Percentiles rank a stretch among this genome's conserved stretches.
These are phyloP conservation scores for Scaptomyza tumidula DNA, from an alignment of 2,888 invertebrate genomes.

Conservation along the genomic window DNA sequence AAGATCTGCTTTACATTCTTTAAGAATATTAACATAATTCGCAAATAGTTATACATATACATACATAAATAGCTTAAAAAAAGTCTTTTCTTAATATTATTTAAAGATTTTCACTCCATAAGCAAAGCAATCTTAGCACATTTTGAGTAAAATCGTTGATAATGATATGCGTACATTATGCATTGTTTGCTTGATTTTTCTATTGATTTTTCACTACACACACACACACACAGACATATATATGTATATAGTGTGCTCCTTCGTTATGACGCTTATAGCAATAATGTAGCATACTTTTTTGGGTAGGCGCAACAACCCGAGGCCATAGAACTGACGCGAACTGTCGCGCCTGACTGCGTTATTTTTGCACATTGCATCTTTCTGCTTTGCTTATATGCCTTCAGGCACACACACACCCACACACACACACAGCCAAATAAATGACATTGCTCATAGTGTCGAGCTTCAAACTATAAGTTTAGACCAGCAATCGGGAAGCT, in stretches of 20 bases:
- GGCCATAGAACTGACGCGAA: conserved; percentile 23
- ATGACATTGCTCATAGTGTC: not conserved
- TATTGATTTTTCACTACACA: conserved; percentile 47
- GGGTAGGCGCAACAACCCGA: conserved; percentile 35
- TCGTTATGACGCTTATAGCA: conserved; percentile 21
- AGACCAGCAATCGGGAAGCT: too few relatives aligned
- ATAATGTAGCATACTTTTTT: conserved; percentile 66
- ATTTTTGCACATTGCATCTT: conserved; percentile 17
- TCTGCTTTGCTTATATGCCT: not conserved
- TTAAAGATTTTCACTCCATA: not conserved
- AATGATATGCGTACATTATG: conserved; percentile 43
- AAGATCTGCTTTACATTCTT: too few relatives aligned
- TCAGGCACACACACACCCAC: conserved; percentile 6
- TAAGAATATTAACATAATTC: too few relatives aligned
- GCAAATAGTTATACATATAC: too few relatives aligned
- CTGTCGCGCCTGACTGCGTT: conserved; percentile 11
- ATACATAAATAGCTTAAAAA: too few relatives aligned
- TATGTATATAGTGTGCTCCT: not conserved
- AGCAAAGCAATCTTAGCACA: not conserved
- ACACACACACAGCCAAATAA: too few relatives aligned
- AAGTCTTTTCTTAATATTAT: too few relatives aligned
- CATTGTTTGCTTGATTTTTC: conserved; percentile 33
- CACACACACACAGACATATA: not conserved
- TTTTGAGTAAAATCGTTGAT: conserved; percentile 25
- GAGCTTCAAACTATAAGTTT: not conserved